Conservation (phyloP, 2,797 vertebrate species). For the Discoglossus pictus region DNA sequence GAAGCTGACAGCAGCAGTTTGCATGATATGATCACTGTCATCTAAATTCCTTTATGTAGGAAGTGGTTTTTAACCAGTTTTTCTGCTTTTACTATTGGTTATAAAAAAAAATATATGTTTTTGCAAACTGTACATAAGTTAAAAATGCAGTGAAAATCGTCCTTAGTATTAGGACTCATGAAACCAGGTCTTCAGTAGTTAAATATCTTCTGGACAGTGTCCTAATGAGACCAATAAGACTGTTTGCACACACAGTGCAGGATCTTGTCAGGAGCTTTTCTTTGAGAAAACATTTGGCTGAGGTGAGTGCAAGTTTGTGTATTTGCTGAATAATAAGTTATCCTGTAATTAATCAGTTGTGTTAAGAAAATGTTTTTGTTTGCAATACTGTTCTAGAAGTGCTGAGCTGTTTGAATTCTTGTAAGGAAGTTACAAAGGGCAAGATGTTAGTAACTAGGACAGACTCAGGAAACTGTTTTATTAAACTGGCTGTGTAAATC, state of each 20-base stretch:
- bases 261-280: neutral
- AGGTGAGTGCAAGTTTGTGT: slow-evolving; percentile 12
- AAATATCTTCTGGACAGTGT: slow-evolving; percentile 1
- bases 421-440: slow-evolving; percentile 40
- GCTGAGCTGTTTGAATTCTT: slow-evolving; percentile 51
- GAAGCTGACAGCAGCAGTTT: too few relatives aligned
- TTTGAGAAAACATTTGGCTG: neutral
- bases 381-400: slow-evolving; percentile 25
- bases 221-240: neutral
- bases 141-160: too few relatives aligned
- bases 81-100: too few relatives aligned
- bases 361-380: neutral
- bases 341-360: too few relatives aligned
- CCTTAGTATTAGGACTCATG: too few relatives aligned
- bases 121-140: too few relatives aligned
- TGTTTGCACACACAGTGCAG: neutral
- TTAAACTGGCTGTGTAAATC: slow-evolving; percentile 58
- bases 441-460: slow-evolving; percentile 10
- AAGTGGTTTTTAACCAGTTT: too few relatives aligned
- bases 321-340: neutral
- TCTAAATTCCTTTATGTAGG: too few relatives aligned
- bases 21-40: too few relatives aligned
- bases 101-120: too few relatives aligned
- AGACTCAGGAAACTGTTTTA: slow-evolving; percentile 6
- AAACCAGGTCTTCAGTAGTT: neutral